Evolutionary conservation across 2,113 vertebrate genomes (phyloP).

Genomic region (Dicerorhinus sumatrensis): DNA sequence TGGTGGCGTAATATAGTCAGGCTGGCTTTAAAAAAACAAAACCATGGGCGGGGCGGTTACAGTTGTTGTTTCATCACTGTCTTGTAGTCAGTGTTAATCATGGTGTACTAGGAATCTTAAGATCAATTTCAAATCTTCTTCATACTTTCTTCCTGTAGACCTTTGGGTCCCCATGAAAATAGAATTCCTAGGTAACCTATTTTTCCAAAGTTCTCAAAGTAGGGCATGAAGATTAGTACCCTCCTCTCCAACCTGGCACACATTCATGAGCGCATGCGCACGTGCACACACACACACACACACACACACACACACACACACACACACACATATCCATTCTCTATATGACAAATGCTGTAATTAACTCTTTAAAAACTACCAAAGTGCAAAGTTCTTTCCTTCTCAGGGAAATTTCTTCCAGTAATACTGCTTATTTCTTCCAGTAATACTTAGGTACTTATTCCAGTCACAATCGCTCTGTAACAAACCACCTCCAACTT

Average conservation of each 20-base stretch:
- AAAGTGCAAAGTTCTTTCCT: not conserved
- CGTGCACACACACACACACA: not conserved
- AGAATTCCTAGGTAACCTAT: not conserved
- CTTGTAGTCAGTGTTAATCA: not conserved
- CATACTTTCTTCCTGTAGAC: not conserved
- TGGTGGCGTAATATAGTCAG: not conserved
- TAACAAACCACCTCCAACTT: not conserved
- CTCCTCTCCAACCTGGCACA: not conserved
- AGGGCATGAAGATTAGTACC: not conserved
- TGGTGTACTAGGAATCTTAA: not conserved
- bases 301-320: not conserved
- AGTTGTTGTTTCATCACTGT: not conserved
- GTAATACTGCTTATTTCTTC: not conserved
- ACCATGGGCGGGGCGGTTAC: not conserved
- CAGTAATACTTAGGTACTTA: not conserved
- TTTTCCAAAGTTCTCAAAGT: not conserved
- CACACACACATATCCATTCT: not conserved
- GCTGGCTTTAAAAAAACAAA: not conserved
- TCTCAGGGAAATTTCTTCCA: not conserved
- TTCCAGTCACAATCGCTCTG: not conserved
- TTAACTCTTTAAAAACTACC: not conserved
- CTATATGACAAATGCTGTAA: not conserved
- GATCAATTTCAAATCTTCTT: not conserved
- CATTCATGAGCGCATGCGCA: fast-evolving
- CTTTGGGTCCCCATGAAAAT: not conserved